Percentiles rank a stretch among this genome's conserved stretches.
Conservation (phyloP, 2,888 invertebrate genomes). For the Pyrrhia umbra region DNA sequence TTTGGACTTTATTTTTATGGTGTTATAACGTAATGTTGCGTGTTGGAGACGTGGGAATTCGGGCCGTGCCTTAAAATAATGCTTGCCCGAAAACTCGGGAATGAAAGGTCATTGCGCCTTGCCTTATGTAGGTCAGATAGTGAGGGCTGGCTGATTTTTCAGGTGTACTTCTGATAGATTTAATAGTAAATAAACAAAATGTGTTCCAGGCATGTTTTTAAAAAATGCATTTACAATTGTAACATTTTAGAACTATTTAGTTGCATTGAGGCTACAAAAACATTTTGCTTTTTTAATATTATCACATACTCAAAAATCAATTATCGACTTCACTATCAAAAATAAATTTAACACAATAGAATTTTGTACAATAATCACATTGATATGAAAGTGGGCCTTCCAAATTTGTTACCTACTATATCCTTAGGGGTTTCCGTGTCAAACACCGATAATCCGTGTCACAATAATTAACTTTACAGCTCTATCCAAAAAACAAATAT, state of each 20-base stretch:
- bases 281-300: too few relatives aligned
- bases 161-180: conserved; percentile 26
- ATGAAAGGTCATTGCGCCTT: conserved; percentile 79
- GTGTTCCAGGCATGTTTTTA: conserved; percentile 7
- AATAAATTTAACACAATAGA: too few relatives aligned
- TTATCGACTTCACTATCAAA: too few relatives aligned
- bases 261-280: too few relatives aligned
- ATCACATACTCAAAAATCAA: too few relatives aligned
- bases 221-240: not conserved
- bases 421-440: conserved; percentile 48
- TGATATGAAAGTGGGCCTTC: conserved; percentile 24
- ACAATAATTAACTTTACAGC: conserved; percentile 37
- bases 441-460: conserved; percentile 40
- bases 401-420: conserved; percentile 39
- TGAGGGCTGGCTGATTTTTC: conserved; percentile 58
- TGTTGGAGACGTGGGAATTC: conserved; percentile 63
- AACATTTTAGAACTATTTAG: too few relatives aligned
- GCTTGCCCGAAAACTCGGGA: conserved; percentile 72
- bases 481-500: conserved; percentile 42
- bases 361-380: conserved; percentile 29
- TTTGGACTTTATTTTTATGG: conserved; percentile 63
- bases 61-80: conserved; percentile 84
- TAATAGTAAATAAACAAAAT: not conserved
- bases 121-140: conserved; percentile 83
- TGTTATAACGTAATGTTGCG: conserved; percentile 67